Evolutionary conservation across 2,113 vertebrate genomes (phyloP).

Genomic region (Myiopsitta monachus): DNA sequence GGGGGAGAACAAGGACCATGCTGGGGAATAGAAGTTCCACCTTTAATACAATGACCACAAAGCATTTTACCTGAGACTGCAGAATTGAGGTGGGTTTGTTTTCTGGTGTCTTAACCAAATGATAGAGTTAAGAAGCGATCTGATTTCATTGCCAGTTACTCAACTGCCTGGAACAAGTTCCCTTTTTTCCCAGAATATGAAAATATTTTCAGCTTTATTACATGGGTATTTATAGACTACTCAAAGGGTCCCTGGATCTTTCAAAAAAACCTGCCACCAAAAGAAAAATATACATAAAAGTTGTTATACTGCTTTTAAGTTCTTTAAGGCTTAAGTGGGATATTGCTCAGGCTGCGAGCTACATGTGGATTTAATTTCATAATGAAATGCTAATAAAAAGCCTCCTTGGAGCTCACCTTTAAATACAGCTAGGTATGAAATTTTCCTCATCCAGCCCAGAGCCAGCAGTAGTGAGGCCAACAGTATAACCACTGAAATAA

Average conservation of each 20-base stretch:
- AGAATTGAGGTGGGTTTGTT: background rate
- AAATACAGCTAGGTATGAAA: background rate
- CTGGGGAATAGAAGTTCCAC: background rate
- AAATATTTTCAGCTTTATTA: slow-evolving; percentile 13
- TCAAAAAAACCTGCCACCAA: background rate
- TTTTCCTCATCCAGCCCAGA: background rate
- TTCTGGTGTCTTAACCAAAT: background rate
- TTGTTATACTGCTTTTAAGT: background rate
- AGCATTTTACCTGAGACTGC: background rate
- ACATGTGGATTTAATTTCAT: background rate
- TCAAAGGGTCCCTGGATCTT: background rate
- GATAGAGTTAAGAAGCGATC: background rate
- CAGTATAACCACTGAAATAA: background rate
- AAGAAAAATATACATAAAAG: background rate
- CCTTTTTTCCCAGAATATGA: background rate
- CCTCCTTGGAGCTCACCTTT: background rate
- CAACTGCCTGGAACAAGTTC: slow-evolving; percentile 1
- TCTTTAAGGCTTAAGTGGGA: background rate
- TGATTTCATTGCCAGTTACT: background rate
- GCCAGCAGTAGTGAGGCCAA: background rate
- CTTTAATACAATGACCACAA: background rate
- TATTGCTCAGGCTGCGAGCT: background rate
- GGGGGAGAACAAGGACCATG: background rate
- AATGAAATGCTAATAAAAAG: background rate
- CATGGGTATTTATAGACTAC: background rate